These are phyloP conservation scores for Schizaphis graminum DNA, from an alignment of 2,888 invertebrate species.

Conservation along the genomic window DNA sequence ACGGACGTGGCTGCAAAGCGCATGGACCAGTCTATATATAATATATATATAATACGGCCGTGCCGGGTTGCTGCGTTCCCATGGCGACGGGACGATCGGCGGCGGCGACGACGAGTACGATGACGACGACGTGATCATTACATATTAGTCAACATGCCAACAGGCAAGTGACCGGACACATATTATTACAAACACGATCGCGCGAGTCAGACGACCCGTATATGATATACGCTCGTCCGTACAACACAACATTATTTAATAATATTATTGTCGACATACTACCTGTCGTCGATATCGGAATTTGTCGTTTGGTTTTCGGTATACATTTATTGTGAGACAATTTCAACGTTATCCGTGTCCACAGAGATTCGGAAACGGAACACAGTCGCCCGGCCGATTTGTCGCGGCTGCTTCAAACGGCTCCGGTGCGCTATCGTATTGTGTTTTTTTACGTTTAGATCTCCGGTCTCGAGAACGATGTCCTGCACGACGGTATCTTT, in stretches of 20 bases:
- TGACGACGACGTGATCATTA: slow-evolving; percentile 52
- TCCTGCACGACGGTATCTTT: background rate
- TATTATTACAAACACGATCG: background rate
- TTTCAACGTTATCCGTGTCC: background rate
- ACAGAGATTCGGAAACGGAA: background rate
- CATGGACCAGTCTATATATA: slow-evolving; percentile 51
- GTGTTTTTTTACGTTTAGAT: background rate
- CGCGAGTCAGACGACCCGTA: background rate
- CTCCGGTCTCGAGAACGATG: background rate
- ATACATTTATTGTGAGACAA: background rate
- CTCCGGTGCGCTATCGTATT: background rate
- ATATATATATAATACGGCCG: background rate
- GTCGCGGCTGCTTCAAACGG: background rate
- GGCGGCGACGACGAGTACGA: slow-evolving; percentile 27
- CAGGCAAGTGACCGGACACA: slow-evolving; percentile 57
- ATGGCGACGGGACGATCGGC: slow-evolving; percentile 38
- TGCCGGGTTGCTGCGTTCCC: slow-evolving; percentile 47
- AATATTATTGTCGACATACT: background rate
- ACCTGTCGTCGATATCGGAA: background rate
- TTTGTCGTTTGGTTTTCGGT: background rate
- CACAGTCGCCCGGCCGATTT: background rate
- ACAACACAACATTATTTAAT: background rate
- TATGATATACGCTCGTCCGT: background rate
- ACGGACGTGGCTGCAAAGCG: slow-evolving; percentile 35
- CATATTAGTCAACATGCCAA: slow-evolving; percentile 63